A percentile compares a stretch with the other conserved stretches of the same genome.
Evolutionary conservation across 2,113 vertebrate genomes (phyloP).

Genomic region (Myiopsitta monachus): DNA sequence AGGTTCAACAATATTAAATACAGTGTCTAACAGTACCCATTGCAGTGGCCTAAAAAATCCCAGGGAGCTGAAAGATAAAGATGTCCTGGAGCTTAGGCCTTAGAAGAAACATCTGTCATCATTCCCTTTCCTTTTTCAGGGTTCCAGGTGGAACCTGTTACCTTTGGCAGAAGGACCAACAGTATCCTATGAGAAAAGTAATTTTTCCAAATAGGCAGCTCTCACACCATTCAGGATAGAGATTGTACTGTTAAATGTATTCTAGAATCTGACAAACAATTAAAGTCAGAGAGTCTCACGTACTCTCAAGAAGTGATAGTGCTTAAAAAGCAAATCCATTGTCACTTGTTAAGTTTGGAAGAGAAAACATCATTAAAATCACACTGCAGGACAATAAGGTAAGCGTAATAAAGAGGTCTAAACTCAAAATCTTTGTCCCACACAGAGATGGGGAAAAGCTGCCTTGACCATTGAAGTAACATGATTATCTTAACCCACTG

Average conservation of each 20-base stretch:
- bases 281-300: background rate
- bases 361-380: background rate
- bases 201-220: background rate
- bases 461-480: background rate
- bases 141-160: background rate
- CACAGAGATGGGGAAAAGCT: background rate
- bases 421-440: background rate
- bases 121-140: background rate
- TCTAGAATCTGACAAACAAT: background rate
- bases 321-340: background rate
- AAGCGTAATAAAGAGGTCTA: background rate
- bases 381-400: background rate
- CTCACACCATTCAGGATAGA: background rate
- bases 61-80: background rate
- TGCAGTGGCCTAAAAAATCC: background rate
- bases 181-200: background rate
- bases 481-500: background rate
- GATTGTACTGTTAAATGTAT: background rate
- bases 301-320: background rate
- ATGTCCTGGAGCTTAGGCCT: background rate
- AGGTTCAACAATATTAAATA: background rate
- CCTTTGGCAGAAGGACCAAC: background rate
- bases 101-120: background rate
- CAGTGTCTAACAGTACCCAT: background rate
- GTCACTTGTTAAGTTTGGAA: background rate